phyloP scores from a whole-genome alignment of 2,113 vertebrate genomes.

The Malaclemys terrapin region DNA sequence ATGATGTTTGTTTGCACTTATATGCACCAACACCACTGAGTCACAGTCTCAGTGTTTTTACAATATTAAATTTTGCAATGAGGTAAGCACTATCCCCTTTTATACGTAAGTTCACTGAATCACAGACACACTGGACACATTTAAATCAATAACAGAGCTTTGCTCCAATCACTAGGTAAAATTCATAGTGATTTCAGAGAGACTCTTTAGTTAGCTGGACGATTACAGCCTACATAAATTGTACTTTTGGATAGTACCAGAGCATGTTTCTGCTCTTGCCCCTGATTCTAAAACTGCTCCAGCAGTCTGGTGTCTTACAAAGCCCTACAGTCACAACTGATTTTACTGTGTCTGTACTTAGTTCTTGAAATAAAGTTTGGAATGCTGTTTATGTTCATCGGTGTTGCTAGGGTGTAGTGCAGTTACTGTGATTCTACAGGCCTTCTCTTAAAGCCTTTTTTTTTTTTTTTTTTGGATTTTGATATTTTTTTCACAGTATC shows the following conservation, averaged over 20 bases:
- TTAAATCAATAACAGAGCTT: not conserved
- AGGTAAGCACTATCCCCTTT: not conserved
- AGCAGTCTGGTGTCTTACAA: not conserved
- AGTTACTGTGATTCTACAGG: too few relatives aligned
- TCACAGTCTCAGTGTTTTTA: not conserved
- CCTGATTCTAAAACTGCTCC: not conserved
- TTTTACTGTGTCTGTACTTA: not conserved
- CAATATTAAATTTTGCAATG: accelerated
- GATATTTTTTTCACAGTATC: not conserved
- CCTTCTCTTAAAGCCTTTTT: too few relatives aligned
- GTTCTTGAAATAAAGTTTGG: not conserved
- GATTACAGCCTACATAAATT: not conserved
- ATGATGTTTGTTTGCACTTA: not conserved
- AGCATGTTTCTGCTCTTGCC: not conserved
- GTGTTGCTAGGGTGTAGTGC: not conserved
- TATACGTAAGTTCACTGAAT: not conserved
- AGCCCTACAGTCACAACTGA: not conserved
- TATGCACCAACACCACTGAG: not conserved
- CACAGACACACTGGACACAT: not conserved
- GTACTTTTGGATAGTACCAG: not conserved
- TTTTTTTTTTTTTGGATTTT: too few relatives aligned
- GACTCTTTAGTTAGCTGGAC: not conserved
- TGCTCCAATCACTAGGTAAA: not conserved
- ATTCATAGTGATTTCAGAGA: not conserved
- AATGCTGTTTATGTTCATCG: not conserved